Base-by-base conservation (phyloP, 2,888 invertebrate species). In the Opisthograptis luteolata region DNA sequence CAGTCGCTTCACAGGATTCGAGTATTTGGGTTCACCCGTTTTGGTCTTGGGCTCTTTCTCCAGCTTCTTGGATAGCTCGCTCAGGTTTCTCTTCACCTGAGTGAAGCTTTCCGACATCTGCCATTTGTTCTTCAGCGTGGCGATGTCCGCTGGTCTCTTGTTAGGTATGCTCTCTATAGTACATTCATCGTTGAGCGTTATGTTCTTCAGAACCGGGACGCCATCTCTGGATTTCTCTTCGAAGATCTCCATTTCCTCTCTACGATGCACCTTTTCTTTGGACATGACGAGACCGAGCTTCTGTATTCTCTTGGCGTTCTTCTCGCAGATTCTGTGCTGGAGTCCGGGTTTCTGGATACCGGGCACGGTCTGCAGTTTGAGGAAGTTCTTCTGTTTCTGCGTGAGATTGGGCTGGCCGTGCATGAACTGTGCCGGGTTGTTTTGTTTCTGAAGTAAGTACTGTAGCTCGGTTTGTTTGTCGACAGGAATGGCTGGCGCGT, bases 1-100 rank as follows among this genome's bases (percentile, higher is more conserved):
- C n/a, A 94, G 76, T 67, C 94, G 84, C 64, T 93, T 93, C 0
- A 94, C 94, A 0, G 93, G 94, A 48, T 94, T 93, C 0, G 93
- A 85, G 63, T 88, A 91, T 67, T 86, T 89, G 0, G 51, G 80
- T 15, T 92, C 92, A 0, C 67, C 60, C 0, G 61, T 28, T 62
- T 87, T n/a, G n/a, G n/a, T 91, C 60, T 89, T 91, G 0, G 81
- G 79, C 6, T 84, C 89, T 58, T 84, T 91, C 28, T 85, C 87
- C 0, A 80, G 44, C 32, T 89, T 91, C 62, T 89, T 90, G 0
- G 91, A 91, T 0, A 91, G 55, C 40, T 88, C 90, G 25, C 87
- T 91, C 4, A 91, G 56, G 53, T 91, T 91, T 54, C 86, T 90
- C 68, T 87, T 90, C 1, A 91, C 91, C 64, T 91, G 89, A 0